phyloP scores from a whole-genome alignment of 2,113 vertebrate genomes.

The Dasyprocta punctata region DNA sequence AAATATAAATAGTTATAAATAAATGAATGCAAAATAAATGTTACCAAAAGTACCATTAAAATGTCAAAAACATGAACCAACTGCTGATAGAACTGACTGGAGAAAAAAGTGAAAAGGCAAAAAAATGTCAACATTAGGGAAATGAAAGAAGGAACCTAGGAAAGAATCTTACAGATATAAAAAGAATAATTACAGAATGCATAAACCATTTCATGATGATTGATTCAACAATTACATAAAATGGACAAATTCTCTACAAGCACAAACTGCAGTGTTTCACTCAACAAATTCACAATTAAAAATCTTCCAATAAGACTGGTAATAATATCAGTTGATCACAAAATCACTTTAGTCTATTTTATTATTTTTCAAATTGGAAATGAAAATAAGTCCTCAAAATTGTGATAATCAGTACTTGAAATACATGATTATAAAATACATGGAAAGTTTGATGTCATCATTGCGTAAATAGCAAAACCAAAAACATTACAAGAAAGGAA shows the following conservation, averaged over 20 bases:
- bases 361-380: not conserved
- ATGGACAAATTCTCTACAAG: not conserved
- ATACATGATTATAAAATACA: not conserved
- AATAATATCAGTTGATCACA: not conserved
- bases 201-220: not conserved
- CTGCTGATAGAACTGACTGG: rapidly evolving
- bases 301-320: not conserved
- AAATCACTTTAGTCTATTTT: not conserved
- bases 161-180: not conserved
- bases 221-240: not conserved
- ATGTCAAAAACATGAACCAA: not conserved
- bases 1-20: too few relatives aligned
- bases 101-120: not conserved
- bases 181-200: not conserved
- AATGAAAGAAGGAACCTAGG: not conserved
- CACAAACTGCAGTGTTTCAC: not conserved
- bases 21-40: not conserved
- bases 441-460: not conserved
- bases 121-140: not conserved
- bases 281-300: slow-evolving; percentile 15
- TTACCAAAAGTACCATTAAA: not conserved
- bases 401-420: not conserved
- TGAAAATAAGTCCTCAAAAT: not conserved
- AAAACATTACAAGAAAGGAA: slow-evolving; percentile 11
- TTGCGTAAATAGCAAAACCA: not conserved